phyloP scores from a whole-genome alignment of 2,113 vertebrate genomes.

The Hippocampus zosterae region DNA sequence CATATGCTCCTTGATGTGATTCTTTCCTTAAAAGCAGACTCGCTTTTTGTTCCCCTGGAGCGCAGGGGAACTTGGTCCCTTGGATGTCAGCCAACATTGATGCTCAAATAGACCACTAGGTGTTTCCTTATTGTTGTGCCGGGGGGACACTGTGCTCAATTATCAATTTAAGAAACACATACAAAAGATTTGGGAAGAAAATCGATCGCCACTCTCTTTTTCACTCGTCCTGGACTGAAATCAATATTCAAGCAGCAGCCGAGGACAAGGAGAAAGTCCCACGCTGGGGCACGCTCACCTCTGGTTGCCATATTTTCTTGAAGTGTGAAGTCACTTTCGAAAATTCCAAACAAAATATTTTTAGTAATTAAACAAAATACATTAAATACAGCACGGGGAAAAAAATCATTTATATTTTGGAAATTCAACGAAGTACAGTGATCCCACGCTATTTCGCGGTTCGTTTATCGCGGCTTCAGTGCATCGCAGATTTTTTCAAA shows the following conservation, averaged over 20 bases:
- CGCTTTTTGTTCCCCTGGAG: slow-evolving; percentile 50
- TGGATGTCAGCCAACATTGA: slow-evolving; percentile 51
- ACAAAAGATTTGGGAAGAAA: slow-evolving; percentile 59
- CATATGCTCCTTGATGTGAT: slow-evolving; percentile 19
- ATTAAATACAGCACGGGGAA: too few relatives aligned
- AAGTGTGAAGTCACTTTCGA: too few relatives aligned
- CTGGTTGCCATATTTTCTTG: too few relatives aligned
- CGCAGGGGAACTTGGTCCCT: slow-evolving; percentile 58
- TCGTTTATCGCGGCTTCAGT: too few relatives aligned
- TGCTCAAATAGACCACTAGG: slow-evolving; percentile 64
- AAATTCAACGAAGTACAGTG: too few relatives aligned
- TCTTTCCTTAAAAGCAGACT: slow-evolving; percentile 51
- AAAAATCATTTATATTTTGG: too few relatives aligned
- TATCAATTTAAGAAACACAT: slow-evolving; percentile 53
- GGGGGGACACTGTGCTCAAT: slow-evolving; percentile 64
- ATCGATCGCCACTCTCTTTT: slow-evolving; percentile 64
- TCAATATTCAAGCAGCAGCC: slow-evolving; percentile 42
- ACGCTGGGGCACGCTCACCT: too few relatives aligned
- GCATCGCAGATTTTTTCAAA: too few relatives aligned
- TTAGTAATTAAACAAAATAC: too few relatives aligned
- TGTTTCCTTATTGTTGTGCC: slow-evolving; percentile 76
- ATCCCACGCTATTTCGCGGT: too few relatives aligned
- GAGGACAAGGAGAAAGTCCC: too few relatives aligned
- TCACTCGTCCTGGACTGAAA: slow-evolving; percentile 64
- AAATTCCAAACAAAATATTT: too few relatives aligned